Percentiles rank a stretch among this genome's conserved stretches.
Evolutionary conservation across 2,113 vertebrate species (phyloP).

Genomic region (Prolemur simus): DNA sequence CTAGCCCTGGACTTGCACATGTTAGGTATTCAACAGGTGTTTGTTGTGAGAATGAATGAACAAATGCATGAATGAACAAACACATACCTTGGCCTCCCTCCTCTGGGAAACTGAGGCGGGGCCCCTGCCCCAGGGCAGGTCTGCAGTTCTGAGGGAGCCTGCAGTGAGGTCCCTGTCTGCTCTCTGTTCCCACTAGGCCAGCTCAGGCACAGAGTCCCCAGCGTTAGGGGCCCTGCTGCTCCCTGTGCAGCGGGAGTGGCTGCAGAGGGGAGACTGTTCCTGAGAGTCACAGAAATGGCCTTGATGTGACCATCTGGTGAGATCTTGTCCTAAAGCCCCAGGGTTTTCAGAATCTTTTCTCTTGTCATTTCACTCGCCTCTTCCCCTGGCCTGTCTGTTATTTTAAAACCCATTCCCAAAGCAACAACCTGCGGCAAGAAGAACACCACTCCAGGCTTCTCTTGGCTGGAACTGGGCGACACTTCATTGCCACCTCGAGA

Average conservation of each 20-base stretch:
- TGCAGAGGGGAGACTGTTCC: neutral
- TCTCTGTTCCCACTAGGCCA: neutral
- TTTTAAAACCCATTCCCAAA: constrained; percentile 69
- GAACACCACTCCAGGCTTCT: constrained; percentile 11
- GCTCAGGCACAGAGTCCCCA: neutral
- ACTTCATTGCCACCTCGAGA: constrained; percentile 52
- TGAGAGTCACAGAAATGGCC: neutral
- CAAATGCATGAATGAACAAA: neutral
- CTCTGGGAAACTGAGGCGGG: neutral
- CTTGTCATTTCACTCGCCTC: neutral
- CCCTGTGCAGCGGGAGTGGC: neutral
- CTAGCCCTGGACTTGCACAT: neutral
- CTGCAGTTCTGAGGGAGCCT: neutral
- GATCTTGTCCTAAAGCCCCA: neutral
- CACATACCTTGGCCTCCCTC: neutral
- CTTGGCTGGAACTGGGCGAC: neutral
- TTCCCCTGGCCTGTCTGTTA: constrained; percentile 28
- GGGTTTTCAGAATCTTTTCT: neutral
- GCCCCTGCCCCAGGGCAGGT: fast-evolving
- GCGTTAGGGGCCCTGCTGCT: neutral
- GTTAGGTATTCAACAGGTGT: neutral
- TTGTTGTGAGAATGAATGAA: neutral
- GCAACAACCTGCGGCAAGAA: constrained; percentile 38
- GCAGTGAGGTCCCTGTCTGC: neutral
- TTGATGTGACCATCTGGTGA: neutral